Base-by-base conservation (phyloP, 2,797 vertebrate genomes). In the Erethizon dorsatum region DNA sequence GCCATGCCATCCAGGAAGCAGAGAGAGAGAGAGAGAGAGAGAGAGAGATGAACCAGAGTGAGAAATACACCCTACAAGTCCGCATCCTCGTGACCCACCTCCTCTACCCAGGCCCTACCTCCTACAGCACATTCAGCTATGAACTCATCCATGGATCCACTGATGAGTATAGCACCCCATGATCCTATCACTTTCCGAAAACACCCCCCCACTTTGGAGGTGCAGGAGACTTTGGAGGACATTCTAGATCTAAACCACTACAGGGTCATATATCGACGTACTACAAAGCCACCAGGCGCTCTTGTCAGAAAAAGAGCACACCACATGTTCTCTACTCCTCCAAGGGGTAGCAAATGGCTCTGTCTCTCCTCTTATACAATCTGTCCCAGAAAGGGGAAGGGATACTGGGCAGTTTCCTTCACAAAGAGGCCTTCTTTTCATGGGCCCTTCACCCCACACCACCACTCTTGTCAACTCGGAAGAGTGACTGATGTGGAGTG, bases 321-420 rank as follows among this genome's bases (percentile, higher is more conserved):
- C 20, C 6, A 11, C 3, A 12, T 37, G 37, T 10, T 47, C 50
- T 47, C 15, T 24, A 0, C 0, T 1, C 0, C 31, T 57, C 71
- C 12, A 15, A 24, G 37, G 13, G 41, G 56, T 20, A 22, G 6
- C 14, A 5, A 12, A 5, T 67, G 69, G 37, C 37, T 56, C 54
- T 37, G 0, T 26, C 31, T 28, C 6, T 7, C 17, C 7, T 52
- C 0, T 0, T 1, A 6, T 4, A 28, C 2, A 12, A 2, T 6
- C 14, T 10, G 5, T 24, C 83, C 20, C 18, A 17, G 52, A 91
- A 20, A 52, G 4, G 17, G 18, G 24, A 22, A 4, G 4, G 28
- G 10, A 2, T 0, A 2, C 6, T 8, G 33, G 22, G 54, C 14
- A 31, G 18, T 24, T 41, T 24, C 31, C 31, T 5, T 24, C 47